Evolutionary conservation across 2,888 invertebrate species (phyloP), one percentile per base, ranked within the genome.

Genomic region (Carterocephalus palaemon): DNA sequence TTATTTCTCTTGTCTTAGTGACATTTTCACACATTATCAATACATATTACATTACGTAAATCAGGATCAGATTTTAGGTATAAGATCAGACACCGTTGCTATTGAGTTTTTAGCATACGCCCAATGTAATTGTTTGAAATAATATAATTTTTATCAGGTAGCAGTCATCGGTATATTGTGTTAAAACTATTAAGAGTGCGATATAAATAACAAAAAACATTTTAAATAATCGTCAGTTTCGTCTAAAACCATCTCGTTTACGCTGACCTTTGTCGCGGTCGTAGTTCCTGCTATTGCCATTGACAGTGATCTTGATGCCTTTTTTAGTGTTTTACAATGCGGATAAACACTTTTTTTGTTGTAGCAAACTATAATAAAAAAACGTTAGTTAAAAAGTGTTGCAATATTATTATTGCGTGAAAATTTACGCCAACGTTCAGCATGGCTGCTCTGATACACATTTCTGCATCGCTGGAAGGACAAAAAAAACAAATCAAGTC

Each of bases 281-380:
- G 65, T 65, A 63, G 64, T 66, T 62, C 65, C 63, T 54, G 61
- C 64, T 57, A 60, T 52, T 57, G 62, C 58, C 75, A 74, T 74
- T 83, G 81, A 64, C 76, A 80, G 62, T 81, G 84, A 80, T 83
- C 84, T 84, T 84, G 82, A 70, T 70, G 62, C 66, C 71, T 77
- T 76, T 75, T 76, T 75, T 70, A 22, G 9, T 9, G 9, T 37
- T 39, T 36, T 37, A 31, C 9, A 9, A 55, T 53, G 53, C 49
- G 40, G 37, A 37, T 37, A 45, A 36, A 13, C 6, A 19, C 10
- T 36, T 45, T 45, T 45, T 40, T 31, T 6, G 23, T 45, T 10
- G 4, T 6, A 4, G 28, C 24, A 8, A 36, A 29, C 28, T n/a
- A n/a, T n/a, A n/a, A n/a, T n/a, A n/a, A 34, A 28, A 42, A 28